A percentile compares a stretch with the other conserved stretches of the same genome.
Conservation (phyloP, 1,140 invertebrate species). For the Drosophila lini region DNA sequence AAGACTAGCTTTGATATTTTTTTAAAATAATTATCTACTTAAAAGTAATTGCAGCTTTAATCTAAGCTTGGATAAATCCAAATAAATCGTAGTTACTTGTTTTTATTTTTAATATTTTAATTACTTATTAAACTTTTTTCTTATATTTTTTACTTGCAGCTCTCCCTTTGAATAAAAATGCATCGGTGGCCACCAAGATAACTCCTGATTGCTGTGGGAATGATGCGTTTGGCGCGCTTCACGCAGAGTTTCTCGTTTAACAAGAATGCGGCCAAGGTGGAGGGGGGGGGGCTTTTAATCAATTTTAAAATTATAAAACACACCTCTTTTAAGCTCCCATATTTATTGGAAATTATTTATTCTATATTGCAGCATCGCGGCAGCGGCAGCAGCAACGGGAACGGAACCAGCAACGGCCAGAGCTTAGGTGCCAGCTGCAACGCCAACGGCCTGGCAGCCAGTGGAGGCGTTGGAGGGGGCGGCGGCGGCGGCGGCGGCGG, state of each 20-base stretch:
- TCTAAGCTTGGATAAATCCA: too few species aligned
- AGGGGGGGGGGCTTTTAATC: slow-evolving; percentile 1
- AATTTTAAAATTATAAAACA: not conserved
- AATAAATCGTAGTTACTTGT: too few species aligned
- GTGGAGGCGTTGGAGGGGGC: slow-evolving; percentile 50
- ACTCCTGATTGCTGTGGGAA: slow-evolving; percentile 51
- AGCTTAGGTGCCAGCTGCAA: slow-evolving; percentile 54
- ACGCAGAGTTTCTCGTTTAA: slow-evolving; percentile 69
- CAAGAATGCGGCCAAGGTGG: slow-evolving; percentile 69
- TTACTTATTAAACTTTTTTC: not conserved
- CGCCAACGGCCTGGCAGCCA: slow-evolving; percentile 71
- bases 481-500: slow-evolving; percentile 27
- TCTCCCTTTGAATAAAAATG: slow-evolving; percentile 15
- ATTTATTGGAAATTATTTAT: not conserved
- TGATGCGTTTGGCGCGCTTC: slow-evolving; percentile 79
- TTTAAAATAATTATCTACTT: too few species aligned
- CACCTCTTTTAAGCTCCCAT: not conserved
- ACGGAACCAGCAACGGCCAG: slow-evolving; percentile 47
- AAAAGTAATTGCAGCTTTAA: too few species aligned
- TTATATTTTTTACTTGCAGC: slow-evolving; percentile 15
- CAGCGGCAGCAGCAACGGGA: slow-evolving; percentile 53
- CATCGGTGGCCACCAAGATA: slow-evolving; percentile 12
- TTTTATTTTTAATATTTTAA: too few species aligned
- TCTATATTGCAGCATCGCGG: slow-evolving; percentile 57
- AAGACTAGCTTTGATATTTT: not conserved